phyloP scores from a whole-genome alignment of 2,113 vertebrate genomes.

The Setophaga petechia region DNA sequence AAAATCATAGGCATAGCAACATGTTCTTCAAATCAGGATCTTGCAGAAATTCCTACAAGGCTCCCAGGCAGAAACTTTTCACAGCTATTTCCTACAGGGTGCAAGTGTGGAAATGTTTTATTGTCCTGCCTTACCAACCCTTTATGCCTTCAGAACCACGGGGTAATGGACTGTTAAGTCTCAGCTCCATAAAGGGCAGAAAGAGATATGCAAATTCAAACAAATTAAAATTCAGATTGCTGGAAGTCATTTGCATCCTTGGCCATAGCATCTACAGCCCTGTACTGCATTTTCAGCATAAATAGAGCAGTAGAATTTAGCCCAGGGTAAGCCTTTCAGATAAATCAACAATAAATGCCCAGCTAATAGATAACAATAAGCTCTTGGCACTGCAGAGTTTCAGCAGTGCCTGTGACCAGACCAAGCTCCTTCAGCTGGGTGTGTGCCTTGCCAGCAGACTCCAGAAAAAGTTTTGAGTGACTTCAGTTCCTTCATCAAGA shows the following conservation, averaged over 20 bases:
- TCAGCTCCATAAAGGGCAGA: accelerated
- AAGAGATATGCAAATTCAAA: background rate
- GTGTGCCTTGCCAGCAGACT: background rate
- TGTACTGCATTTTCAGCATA: background rate
- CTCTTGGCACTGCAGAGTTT: background rate
- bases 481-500: background rate
- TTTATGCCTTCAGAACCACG: background rate
- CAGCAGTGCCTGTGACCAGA: background rate
- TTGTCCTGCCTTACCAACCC: background rate
- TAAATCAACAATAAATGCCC: background rate
- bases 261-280: too few relatives aligned
- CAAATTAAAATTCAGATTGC: background rate
- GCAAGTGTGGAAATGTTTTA: background rate
- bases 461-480: background rate
- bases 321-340: background rate
- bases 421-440: accelerated
- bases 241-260: background rate
- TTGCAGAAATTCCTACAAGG: background rate
- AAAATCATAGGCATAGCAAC: background rate
- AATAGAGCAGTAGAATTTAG: background rate
- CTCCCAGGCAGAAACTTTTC: background rate
- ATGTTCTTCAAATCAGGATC: background rate
- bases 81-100: background rate
- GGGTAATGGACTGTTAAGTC: background rate
- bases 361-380: background rate